phyloP scores from a whole-genome alignment of 2,797 vertebrate species.

The Crenuchus spilurus region DNA sequence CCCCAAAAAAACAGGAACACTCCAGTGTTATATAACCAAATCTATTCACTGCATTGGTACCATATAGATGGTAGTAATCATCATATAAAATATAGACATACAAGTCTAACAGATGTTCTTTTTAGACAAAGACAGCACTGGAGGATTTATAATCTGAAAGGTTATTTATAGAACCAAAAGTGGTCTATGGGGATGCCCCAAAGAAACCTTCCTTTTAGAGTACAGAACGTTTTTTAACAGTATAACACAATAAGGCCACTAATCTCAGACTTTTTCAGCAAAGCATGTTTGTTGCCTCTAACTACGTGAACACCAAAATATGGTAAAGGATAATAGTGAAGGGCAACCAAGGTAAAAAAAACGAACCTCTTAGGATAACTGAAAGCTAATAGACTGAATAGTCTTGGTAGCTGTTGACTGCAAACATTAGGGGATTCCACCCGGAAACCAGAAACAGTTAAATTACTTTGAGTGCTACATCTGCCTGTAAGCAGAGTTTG shows the following conservation, averaged over 20 bases:
- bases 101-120: no score
- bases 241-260: background rate
- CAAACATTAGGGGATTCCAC: constrained; percentile 36
- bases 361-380: constrained; percentile 20
- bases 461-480: constrained; percentile 43
- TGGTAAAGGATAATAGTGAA: constrained; percentile 18
- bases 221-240: no score
- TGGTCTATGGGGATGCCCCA: no score
- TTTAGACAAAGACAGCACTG: no score
- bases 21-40: no score
- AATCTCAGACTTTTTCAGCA: background rate
- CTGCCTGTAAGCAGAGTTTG: constrained; percentile 41
- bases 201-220: no score
- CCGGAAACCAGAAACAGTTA: constrained; percentile 41
- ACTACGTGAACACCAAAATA: constrained; percentile 1
- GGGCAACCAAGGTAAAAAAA: constrained; percentile 34
- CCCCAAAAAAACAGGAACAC: no score
- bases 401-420: constrained; percentile 10
- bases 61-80: no score
- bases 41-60: no score
- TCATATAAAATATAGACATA: no score
- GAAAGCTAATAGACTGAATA: constrained; percentile 12
- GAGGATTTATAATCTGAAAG: no score
- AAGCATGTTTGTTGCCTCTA: background rate
- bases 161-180: no score